phyloP scores from a whole-genome alignment of 2,888 invertebrate genomes.

The Limenitis camilla region DNA sequence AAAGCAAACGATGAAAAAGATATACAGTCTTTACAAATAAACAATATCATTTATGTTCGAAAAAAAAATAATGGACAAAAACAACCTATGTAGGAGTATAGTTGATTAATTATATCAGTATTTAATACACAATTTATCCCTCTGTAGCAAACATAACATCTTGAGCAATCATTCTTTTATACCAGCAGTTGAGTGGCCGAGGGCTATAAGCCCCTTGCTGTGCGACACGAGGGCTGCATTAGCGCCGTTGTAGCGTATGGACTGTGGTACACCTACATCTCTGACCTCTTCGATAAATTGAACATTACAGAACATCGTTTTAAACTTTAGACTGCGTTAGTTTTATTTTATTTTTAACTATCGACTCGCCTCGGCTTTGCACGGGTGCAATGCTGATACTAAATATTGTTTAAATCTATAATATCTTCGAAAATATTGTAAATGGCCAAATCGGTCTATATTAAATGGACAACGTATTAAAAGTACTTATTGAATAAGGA shows the following conservation, averaged over 20 bases:
- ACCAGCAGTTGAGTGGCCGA: conserved; percentile 56
- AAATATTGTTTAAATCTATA: too few relatives aligned
- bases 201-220: conserved; percentile 54
- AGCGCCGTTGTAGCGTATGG: conserved; percentile 11
- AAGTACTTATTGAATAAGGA: too few relatives aligned
- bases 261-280: conserved; percentile 4
- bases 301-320: background rate
- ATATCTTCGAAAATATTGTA: too few relatives aligned
- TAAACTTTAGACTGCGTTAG: background rate
- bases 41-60: too few relatives aligned
- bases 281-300: conserved; percentile 6
- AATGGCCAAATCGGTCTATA: too few relatives aligned
- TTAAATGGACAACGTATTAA: too few relatives aligned
- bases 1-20: too few relatives aligned
- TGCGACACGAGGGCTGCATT: conserved; percentile 41
- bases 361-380: too few relatives aligned
- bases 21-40: too few relatives aligned
- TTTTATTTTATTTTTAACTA: too few relatives aligned
- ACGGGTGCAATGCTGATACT: too few relatives aligned
- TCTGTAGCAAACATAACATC: conserved; percentile 10
- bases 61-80: too few relatives aligned
- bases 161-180: conserved; percentile 46
- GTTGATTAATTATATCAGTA: conserved; percentile 10
- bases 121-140: conserved; percentile 7
- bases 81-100: background rate